These are phyloP conservation scores for Dasyprocta punctata DNA, from an alignment of 2,113 vertebrate species.

Conservation along the genomic window DNA sequence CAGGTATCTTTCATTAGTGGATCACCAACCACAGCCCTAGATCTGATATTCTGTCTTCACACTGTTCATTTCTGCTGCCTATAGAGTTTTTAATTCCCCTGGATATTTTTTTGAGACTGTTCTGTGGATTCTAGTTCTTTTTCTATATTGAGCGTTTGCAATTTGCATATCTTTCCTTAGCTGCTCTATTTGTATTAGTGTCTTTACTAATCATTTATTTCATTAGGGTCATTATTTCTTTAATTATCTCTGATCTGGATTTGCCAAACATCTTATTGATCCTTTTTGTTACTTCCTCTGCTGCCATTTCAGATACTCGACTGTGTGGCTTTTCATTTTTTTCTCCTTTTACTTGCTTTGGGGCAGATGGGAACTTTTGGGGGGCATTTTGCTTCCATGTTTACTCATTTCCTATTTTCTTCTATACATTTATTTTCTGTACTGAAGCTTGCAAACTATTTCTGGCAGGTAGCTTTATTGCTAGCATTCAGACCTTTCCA, in stretches of 20 bases:
- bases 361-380: neutral
- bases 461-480: neutral
- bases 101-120: no score
- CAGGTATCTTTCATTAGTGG: no score
- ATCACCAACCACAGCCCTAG: no score
- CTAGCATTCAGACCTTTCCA: neutral
- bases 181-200: no score
- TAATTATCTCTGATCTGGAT: neutral
- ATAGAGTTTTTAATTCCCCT: no score
- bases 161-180: no score
- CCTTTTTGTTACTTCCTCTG: neutral
- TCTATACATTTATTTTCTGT: neutral
- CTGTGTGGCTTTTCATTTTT: neutral
- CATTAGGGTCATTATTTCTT: no score
- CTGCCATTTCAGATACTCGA: neutral
- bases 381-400: neutral
- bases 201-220: no score
- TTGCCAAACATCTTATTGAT: neutral
- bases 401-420: neutral
- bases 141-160: no score
- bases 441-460: neutral
- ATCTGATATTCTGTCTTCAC: no score
- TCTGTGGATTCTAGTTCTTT: no score
- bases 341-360: neutral
- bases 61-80: no score